Evolutionary conservation across 2,797 vertebrate species (phyloP).

Genomic region (Sebastes dallii): DNA sequence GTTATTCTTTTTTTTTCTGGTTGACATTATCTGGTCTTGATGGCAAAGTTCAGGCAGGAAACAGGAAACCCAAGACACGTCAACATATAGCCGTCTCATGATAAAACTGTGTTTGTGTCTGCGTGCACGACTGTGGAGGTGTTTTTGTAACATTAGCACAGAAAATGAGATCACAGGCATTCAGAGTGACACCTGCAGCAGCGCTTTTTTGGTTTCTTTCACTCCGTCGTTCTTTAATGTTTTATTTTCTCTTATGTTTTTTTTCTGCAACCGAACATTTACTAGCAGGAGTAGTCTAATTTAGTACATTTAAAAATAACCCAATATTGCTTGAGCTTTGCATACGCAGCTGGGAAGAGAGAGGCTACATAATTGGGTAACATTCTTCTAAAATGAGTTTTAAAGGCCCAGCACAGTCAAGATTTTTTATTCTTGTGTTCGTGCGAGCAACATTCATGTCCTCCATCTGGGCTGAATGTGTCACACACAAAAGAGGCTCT

Average conservation of each 20-base stretch:
- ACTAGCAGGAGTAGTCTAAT: neutral
- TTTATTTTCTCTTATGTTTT: conserved; percentile 8
- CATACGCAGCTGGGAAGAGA: neutral
- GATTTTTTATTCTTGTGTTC: neutral
- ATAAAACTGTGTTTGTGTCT: neutral
- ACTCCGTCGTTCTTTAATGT: conserved; percentile 2
- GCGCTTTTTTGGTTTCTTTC: neutral
- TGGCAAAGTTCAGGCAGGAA: conserved; percentile 46
- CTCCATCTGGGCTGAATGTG: conserved; percentile 4
- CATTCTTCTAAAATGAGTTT: neutral
- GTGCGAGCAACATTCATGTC: neutral
- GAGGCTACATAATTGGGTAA: neutral
- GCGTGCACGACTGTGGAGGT: neutral
- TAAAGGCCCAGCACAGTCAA: neutral
- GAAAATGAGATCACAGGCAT: conserved; percentile 25
- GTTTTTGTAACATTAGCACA: conserved; percentile 2
- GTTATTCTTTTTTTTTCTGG: neutral
- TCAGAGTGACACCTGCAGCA: conserved; percentile 7
- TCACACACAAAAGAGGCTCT: conserved; percentile 38
- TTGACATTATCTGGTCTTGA: conserved; percentile 8
- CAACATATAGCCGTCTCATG: neutral
- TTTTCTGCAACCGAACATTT: neutral
- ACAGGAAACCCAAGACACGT: conserved; percentile 51
- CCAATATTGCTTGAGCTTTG: neutral
- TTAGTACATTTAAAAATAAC: conserved; percentile 48